Conservation (phyloP, 2,113 vertebrate genomes). For the Loxodonta africana region DNA sequence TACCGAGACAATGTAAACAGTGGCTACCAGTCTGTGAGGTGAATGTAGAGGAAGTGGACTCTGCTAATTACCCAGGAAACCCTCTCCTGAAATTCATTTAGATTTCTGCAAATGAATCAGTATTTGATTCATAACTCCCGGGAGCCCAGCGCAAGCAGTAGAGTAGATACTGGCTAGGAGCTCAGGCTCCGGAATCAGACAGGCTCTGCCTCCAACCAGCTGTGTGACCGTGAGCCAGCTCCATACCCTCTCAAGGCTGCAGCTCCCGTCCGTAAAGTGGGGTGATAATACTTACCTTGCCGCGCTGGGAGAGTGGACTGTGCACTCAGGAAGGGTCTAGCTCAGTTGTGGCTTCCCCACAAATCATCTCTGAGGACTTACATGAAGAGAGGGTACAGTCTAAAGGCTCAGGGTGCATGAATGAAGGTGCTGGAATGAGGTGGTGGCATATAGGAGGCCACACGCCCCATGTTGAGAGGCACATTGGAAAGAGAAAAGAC, state of each 20-base stretch:
- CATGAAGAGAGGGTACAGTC: accelerated
- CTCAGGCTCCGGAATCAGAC: not conserved
- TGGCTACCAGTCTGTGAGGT: not conserved
- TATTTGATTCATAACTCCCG: not conserved
- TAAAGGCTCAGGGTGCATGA: accelerated
- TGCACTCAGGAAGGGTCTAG: not conserved
- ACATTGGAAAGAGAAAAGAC: not conserved
- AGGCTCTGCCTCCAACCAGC: not conserved
- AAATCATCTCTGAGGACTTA: not conserved
- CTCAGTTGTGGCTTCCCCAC: accelerated
- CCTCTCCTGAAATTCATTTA: constrained; percentile 20
- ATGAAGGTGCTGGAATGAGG: accelerated
- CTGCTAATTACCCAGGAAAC: constrained; percentile 40
- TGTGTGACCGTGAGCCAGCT: not conserved
- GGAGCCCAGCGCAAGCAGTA: not conserved
- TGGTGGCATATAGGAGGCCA: accelerated
- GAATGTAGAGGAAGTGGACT: not conserved
- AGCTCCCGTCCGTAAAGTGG: accelerated
- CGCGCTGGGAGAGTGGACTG: not conserved
- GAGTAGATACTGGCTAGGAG: not conserved
- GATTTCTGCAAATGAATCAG: constrained; percentile 13
- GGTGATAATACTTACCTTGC: accelerated
- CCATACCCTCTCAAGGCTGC: too few relatives aligned
- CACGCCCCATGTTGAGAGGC: accelerated
- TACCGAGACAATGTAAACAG: not conserved